Evolutionary conservation across 2,797 vertebrate genomes (phyloP), one percentile per base, ranked within the genome.

Genomic region (Fringilla coelebs): DNA sequence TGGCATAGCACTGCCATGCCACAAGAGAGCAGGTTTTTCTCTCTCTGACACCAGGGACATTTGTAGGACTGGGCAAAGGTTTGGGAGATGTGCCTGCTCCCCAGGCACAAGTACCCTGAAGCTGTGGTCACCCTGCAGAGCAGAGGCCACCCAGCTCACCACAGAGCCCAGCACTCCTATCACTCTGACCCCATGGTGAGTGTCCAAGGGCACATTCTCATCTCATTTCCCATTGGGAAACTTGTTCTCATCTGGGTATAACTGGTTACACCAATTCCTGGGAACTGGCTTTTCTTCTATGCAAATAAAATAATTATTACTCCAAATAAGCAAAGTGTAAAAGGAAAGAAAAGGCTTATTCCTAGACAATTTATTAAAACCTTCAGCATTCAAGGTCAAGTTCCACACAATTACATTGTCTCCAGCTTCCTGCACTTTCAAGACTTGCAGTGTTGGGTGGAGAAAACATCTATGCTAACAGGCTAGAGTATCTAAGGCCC

Each of bases 261-360:
- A 85, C 93, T 92, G 83, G 94, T 91, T 94, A 62, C n/a, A 79
- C 61, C 72, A 71, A 94, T 66, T 90, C 74, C 89, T 89, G 90
- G 65, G 83, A 96, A 95, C 94, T 83, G 46, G 93, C 65, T 95
- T 90, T 96, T 55, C 85, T 90, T 94, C 83, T 89, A 93, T 94
- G 95, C 93, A 93, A 96, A 95, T 36, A 63, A 38, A 89, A 19
- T 67, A 77, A 63, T 93, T 91, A 95, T 57, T 85, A 92, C 85
- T 88, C 92, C 89, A 95, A 95, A 87, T 81, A 87, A 85, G 66
- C 12, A 0, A 93, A 93, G 83, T 70, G 73, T 54, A 93, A 96
- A 91, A 94, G 91, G 61, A 91, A 93, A 95, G 91, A 96, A 96
- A 96, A 94, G 83, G 20, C 83, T 90, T 76, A 94, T 93, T 91